These are phyloP conservation scores for Druon quercuslanigerum DNA, from an alignment of 1,140 invertebrate genomes.

Conservation along the genomic window DNA sequence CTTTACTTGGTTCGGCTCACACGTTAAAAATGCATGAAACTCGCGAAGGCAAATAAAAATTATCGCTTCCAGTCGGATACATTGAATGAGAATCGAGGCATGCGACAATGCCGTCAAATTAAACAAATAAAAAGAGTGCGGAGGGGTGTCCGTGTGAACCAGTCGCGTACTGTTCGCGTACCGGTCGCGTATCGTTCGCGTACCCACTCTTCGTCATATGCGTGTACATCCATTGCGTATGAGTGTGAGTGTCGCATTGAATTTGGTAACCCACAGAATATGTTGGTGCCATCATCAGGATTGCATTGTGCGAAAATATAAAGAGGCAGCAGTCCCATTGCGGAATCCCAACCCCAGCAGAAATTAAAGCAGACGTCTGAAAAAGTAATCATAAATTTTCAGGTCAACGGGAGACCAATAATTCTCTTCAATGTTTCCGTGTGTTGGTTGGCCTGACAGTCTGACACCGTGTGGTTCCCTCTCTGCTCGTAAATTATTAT, in stretches of 20 bases:
- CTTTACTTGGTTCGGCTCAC: no score
- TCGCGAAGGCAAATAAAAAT: background rate
- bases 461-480: no score
- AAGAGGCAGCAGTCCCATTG: conserved; percentile 43
- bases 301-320: conserved; percentile 45
- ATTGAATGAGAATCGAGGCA: conserved; percentile 43
- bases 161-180: conserved; percentile 1
- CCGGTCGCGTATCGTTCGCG: background rate
- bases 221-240: conserved; percentile 35
- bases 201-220: background rate
- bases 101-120: conserved; percentile 67
- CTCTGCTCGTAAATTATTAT: no score
- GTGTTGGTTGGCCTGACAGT: no score
- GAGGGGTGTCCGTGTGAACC: conserved; percentile 48
- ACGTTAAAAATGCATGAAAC: no score
- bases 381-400: conserved; percentile 37
- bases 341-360: conserved; percentile 32
- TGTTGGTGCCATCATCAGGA: conserved; percentile 49
- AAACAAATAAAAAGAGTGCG: conserved; percentile 62
- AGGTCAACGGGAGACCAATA: background rate
- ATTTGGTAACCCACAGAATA: conserved; percentile 44
- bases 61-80: background rate
- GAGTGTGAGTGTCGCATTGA: conserved; percentile 46
- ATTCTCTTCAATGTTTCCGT: conserved; percentile 1
- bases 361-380: conserved; percentile 32